Conservation (phyloP, 2,888 invertebrate species). For the Pogonocherus hispidulus region DNA sequence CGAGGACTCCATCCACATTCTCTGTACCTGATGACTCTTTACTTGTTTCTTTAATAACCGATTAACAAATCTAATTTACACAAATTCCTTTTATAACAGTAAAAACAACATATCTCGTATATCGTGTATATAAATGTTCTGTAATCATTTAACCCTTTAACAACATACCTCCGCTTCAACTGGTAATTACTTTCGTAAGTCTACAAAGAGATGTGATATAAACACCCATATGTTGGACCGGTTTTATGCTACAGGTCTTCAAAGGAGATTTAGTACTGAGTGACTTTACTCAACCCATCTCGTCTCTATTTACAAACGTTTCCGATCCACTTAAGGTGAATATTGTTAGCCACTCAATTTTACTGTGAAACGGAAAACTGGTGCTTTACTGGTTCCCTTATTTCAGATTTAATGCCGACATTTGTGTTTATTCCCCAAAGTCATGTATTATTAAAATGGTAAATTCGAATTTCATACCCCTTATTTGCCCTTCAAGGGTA, state of each 20-base stretch:
- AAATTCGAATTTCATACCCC: neutral
- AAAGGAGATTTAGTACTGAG: neutral
- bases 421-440: neutral
- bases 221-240: conserved; percentile 2
- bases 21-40: no score
- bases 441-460: neutral
- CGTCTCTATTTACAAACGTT: conserved; percentile 10
- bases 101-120: no score
- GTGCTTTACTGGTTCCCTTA: neutral
- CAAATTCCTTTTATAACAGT: no score
- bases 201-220: neutral
- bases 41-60: no score
- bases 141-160: no score
- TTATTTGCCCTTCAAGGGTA: neutral
- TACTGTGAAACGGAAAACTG: neutral
- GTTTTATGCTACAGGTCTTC: neutral
- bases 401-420: neutral
- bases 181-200: neutral
- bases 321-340: neutral
- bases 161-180: no score
- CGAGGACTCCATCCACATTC: no score
- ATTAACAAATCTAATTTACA: no score
- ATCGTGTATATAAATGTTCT: no score
- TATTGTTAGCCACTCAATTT: neutral
- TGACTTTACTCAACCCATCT: neutral